Evolutionary conservation across 2,888 invertebrate genomes (phyloP), one percentile per base, ranked within the genome.

Genomic region (Himalopsyche kuldschensis): DNA sequence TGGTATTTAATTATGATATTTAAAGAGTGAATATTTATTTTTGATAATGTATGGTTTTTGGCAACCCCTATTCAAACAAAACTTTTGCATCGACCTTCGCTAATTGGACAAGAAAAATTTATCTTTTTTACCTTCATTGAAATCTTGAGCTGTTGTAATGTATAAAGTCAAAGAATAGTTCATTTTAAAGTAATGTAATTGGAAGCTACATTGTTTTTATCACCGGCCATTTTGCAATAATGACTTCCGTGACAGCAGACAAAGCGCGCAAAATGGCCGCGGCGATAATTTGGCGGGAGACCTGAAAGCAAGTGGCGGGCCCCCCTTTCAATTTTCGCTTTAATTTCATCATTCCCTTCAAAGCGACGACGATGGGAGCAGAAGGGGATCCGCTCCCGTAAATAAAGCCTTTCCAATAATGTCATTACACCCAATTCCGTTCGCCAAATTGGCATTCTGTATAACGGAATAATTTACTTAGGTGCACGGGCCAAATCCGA

Each of bases 371-470:
- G 75, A 32, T 80, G 83, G n/a, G 32, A 24, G 31, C 17, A 6
- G 75, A 31, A 27, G 75, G n/a, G 75, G 32, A 75, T 31, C n/a
- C 48, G 41, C 75, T 79, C 83, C 77, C 55, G 83, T 77, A 83
- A 85, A 81, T 81, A 85, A 84, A 85, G 84, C 78, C 85, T 85
- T 84, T 85, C 83, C 84, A 84, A 85, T 85, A 85, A 85, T 84
- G 82, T 82, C 80, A 84, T 85, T 85, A 85, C 85, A 78, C 75
- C 80, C 85, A 83, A 83, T 83, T 85, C 83, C 63, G 48, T 55
- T 30, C 82, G 79, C 79, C 78, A 85, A 85, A 85, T 85, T 85
- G 84, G 83, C 75, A 83, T 85, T 85, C 79, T 85, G 83, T 85
- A 77, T 48, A 75, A 32, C 24, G 75, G 31, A 75, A 75, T 75